A percentile compares a stretch with the other conserved stretches of the same genome.
Conservation (phyloP, 2,888 invertebrate species). For the Lampropteryx suffumata region DNA sequence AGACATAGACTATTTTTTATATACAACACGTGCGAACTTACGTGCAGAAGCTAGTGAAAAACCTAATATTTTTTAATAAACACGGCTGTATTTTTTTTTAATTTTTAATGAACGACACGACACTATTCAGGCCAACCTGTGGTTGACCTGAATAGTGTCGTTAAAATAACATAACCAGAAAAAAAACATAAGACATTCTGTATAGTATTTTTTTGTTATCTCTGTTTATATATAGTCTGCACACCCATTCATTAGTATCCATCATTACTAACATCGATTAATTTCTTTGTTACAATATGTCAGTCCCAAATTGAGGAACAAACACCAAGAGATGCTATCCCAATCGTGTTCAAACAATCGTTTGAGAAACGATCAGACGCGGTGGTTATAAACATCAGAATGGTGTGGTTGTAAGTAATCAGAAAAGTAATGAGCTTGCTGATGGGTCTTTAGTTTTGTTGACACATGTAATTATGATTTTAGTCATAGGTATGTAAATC, state of each 20-base stretch:
- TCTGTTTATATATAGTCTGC: conserved; percentile 47
- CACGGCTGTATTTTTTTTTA: too few relatives aligned
- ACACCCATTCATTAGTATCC: conserved; percentile 66
- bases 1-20: too few relatives aligned
- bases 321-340: conserved; percentile 54
- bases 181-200: too few relatives aligned
- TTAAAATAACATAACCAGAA: too few relatives aligned
- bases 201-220: too few relatives aligned
- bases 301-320: conserved; percentile 80
- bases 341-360: conserved; percentile 52
- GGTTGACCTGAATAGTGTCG: too few relatives aligned
- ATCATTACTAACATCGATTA: conserved; percentile 79
- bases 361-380: conserved; percentile 69
- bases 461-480: conserved; percentile 25
- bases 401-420: conserved; percentile 66
- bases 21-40: too few relatives aligned
- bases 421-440: conserved; percentile 55
- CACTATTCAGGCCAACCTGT: too few relatives aligned
- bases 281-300: conserved; percentile 79
- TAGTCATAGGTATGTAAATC: neutral
- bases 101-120: too few relatives aligned
- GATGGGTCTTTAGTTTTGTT: conserved; percentile 37
- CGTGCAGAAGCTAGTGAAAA: too few relatives aligned
- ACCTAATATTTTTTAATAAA: too few relatives aligned
- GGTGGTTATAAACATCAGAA: conserved; percentile 41